Percentiles rank a stretch among this genome's conserved stretches.
These are phyloP conservation scores for Coptodon rendalli DNA, from an alignment of 2,113 vertebrate genomes.

Conservation along the genomic window DNA sequence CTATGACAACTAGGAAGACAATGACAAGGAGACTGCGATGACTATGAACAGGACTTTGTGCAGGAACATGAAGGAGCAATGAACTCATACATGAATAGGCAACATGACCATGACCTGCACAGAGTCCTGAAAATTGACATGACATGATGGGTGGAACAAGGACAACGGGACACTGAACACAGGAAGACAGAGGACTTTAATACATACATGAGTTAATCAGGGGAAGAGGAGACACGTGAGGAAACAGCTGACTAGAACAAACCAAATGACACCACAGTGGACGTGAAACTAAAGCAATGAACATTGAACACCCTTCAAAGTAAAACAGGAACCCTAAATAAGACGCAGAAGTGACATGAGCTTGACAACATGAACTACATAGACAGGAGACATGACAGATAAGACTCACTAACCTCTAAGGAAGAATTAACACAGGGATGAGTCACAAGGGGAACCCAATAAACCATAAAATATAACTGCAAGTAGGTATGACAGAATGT, in stretches of 20 bases:
- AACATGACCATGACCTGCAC: neutral
- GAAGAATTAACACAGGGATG: neutral
- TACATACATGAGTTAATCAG: neutral
- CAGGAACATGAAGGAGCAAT: neutral
- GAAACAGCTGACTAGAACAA: neutral
- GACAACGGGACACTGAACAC: neutral
- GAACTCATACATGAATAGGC: neutral
- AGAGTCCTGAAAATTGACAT: neutral
- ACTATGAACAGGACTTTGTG: neutral
- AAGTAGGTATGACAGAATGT: neutral
- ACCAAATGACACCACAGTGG: neutral
- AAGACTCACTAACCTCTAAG: neutral
- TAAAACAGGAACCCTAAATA: neutral
- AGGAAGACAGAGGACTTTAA: neutral
- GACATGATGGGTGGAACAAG: neutral
- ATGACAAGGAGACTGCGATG: neutral
- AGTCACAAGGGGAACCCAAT: fast-evolving
- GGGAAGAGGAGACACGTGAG: fast-evolving
- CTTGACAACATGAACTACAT: neutral
- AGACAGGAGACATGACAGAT: fast-evolving
- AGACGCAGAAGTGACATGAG: neutral
- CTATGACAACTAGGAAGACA: neutral
- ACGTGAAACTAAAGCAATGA: neutral
- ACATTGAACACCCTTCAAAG: neutral
- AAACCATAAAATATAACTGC: neutral